A percentile compares a stretch with the other conserved stretches of the same genome.
These are phyloP conservation scores for Dendrolimus houi DNA, from an alignment of 2,888 invertebrate genomes.

Conservation along the genomic window DNA sequence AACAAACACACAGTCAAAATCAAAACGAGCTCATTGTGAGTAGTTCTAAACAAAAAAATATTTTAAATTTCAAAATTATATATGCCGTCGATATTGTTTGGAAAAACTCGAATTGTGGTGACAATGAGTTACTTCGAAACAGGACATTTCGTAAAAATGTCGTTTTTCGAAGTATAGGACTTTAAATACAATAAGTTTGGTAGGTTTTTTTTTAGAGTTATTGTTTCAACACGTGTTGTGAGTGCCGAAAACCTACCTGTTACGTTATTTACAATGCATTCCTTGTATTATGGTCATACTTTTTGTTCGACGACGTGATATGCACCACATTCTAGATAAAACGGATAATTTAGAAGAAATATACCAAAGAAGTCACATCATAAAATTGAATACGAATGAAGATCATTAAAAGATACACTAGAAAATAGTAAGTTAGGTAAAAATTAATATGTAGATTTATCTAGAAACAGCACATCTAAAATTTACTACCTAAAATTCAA, in stretches of 20 bases:
- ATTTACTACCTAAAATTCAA: background rate
- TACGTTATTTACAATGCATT: constrained; percentile 72
- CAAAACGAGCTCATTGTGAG: constrained; percentile 6
- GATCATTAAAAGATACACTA: too few relatives aligned
- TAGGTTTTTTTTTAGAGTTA: constrained; percentile 36
- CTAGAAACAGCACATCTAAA: background rate
- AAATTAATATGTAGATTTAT: background rate
- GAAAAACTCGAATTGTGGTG: constrained; percentile 33
- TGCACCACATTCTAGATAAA: constrained; percentile 1
- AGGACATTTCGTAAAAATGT: constrained; percentile 6
- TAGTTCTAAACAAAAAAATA: constrained; percentile 14
- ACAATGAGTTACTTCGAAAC: constrained; percentile 18
- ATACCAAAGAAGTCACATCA: background rate
- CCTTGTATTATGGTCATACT: constrained; percentile 47
- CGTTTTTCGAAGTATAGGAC: constrained; percentile 17
- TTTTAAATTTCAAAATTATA: constrained; percentile 1
- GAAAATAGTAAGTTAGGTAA: too few relatives aligned
- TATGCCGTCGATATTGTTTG: constrained; percentile 11
- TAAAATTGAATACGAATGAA: too few relatives aligned
- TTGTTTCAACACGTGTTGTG: constrained; percentile 44
- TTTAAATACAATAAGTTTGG: constrained; percentile 45
- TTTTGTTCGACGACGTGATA: constrained; percentile 6
- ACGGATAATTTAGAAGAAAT: background rate
- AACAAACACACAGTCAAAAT: background rate
- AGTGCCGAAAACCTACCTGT: constrained; percentile 57